phyloP scores from a whole-genome alignment of 2,797 vertebrate genomes.

The Botia kubotai region DNA sequence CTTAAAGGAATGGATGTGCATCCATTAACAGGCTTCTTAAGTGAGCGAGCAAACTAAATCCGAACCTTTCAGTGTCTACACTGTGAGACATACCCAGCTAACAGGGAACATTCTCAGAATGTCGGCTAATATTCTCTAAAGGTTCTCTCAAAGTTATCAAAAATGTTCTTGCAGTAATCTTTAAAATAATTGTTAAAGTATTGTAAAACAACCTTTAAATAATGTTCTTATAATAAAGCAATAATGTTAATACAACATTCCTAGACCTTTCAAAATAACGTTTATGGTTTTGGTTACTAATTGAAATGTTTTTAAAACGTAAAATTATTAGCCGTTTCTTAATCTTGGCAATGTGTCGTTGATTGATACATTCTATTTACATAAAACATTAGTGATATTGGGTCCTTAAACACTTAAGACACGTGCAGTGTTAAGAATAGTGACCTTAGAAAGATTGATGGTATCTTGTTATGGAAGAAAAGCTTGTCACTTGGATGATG shows the following conservation, averaged over 20 bases:
- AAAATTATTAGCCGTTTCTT: background rate
- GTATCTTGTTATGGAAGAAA: constrained; percentile 26
- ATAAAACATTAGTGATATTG: constrained; percentile 54
- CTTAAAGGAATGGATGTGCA: constrained; percentile 35
- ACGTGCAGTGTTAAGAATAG: background rate
- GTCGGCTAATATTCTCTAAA: too few species aligned
- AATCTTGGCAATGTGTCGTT: constrained; percentile 60
- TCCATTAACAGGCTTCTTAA: constrained; percentile 62
- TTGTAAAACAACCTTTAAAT: too few species aligned
- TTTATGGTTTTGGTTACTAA: too few species aligned
- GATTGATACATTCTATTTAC: constrained; percentile 67
- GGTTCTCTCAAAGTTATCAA: too few species aligned
- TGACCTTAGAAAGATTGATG: constrained; percentile 16
- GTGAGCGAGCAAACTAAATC: constrained; percentile 50
- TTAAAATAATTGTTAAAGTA: too few species aligned
- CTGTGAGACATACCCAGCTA: constrained; percentile 1
- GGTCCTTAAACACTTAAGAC: constrained; percentile 46
- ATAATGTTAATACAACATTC: too few species aligned
- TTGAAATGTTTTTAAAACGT: too few species aligned
- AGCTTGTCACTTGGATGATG: constrained; percentile 5
- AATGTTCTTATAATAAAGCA: too few species aligned
- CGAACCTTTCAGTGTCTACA: constrained; percentile 48
- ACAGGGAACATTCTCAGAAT: too few species aligned
- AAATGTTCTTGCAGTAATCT: too few species aligned
- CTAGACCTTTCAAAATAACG: too few species aligned